These are phyloP conservation scores for Gambelia wislizenii DNA, from an alignment of 2,797 vertebrate species.

Conservation along the genomic window DNA sequence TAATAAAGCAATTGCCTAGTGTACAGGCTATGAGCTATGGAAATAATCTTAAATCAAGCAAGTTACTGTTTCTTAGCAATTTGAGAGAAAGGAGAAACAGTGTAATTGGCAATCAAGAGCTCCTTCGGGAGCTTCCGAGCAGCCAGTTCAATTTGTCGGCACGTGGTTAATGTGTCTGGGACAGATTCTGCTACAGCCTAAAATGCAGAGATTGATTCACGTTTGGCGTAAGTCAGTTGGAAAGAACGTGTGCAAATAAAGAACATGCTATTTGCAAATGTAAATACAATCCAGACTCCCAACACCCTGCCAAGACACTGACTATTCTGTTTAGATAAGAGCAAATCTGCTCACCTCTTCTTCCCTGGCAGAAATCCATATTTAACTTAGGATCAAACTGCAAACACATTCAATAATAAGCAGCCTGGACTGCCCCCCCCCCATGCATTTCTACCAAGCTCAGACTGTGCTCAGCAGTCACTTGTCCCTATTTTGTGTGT, in stretches of 20 bases:
- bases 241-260: conserved; percentile 33
- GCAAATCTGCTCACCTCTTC: conserved; percentile 32
- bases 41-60: conserved; percentile 80
- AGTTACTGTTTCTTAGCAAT: conserved; percentile 81
- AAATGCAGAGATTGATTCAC: conserved; percentile 38
- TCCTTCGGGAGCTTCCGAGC: conserved; percentile 76
- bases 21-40: conserved; percentile 63
- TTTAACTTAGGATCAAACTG: conserved; percentile 15
- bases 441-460: background rate
- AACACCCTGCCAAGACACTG: background rate
- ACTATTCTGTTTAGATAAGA: conserved; percentile 51
- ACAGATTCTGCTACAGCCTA: conserved; percentile 54
- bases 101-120: conserved; percentile 79
- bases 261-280: conserved; percentile 50
- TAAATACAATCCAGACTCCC: conserved; percentile 54
- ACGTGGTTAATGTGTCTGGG: conserved; percentile 71
- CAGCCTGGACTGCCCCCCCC: background rate
- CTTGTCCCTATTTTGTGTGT: background rate
- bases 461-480: background rate
- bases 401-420: background rate
- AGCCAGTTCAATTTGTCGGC: conserved; percentile 76
- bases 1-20: conserved; percentile 72
- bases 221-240: conserved; percentile 49
- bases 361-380: conserved; percentile 45
- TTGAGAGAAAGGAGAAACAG: conserved; percentile 79